These are phyloP conservation scores for Urocynchramus pylzowi DNA, from an alignment of 2,113 vertebrate species.

Conservation along the genomic window DNA sequence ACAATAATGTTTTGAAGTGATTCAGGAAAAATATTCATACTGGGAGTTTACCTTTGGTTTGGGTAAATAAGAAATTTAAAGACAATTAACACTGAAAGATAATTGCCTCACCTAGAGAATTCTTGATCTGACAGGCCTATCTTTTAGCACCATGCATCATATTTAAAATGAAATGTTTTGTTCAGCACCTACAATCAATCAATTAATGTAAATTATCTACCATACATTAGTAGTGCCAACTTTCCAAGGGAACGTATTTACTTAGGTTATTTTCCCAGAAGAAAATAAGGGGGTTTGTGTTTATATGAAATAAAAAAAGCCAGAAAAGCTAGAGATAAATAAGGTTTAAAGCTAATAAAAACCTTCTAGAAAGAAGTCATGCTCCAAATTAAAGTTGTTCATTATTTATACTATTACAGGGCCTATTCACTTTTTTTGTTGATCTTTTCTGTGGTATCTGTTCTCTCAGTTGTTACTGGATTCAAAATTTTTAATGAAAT, in stretches of 20 bases:
- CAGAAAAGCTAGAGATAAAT: not conserved
- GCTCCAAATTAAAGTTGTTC: not conserved
- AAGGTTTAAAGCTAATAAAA: not conserved
- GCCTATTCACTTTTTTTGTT: not conserved
- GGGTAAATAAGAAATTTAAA: conserved; percentile 6
- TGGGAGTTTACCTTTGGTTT: not conserved
- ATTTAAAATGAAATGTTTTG: conserved; percentile 32
- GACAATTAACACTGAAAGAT: conserved; percentile 42
- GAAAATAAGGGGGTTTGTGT: not conserved
- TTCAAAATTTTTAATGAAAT: not conserved
- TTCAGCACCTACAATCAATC: not conserved
- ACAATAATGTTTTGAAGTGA: not conserved
- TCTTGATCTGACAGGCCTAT: conserved; percentile 45
- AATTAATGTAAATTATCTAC: conserved; percentile 28
- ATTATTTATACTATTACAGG: not conserved
- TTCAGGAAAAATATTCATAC: not conserved
- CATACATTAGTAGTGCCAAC: not conserved
- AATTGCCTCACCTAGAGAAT: conserved; percentile 38
- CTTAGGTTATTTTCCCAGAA: not conserved
- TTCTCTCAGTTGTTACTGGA: not conserved
- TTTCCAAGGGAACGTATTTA: not conserved
- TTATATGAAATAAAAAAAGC: not conserved
- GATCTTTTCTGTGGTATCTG: not conserved
- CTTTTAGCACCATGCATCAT: conserved; percentile 20
- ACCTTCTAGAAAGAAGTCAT: not conserved